Conservation (phyloP, 2,888 invertebrate species). For the Beris morrisii region DNA sequence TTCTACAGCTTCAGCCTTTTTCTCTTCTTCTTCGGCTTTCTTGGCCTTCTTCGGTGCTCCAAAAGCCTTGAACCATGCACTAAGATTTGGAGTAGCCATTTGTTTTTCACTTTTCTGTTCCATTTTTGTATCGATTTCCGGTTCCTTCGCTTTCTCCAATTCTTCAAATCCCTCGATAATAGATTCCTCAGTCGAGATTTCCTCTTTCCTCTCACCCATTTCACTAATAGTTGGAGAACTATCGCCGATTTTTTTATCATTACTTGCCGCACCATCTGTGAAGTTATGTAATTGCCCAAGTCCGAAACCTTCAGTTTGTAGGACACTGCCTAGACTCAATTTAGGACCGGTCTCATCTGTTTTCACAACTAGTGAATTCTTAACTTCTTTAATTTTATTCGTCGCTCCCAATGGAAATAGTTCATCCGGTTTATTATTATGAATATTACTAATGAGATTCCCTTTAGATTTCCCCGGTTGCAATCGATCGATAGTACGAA, state of each 20-base stretch:
- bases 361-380: conserved; percentile 62
- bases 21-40: conserved; percentile 62
- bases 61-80: conserved; percentile 91
- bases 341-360: conserved; percentile 74
- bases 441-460: conserved; percentile 73
- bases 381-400: conserved; percentile 62
- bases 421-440: conserved; percentile 65
- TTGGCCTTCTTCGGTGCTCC: conserved; percentile 79
- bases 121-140: conserved; percentile 41
- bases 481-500: conserved; percentile 79
- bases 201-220: conserved; percentile 42
- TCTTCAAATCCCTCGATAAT: conserved; percentile 36
- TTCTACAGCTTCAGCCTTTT: conserved; percentile 37
- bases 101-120: conserved; percentile 59
- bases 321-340: conserved; percentile 80
- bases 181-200: conserved; percentile 41
- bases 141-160: conserved; percentile 44
- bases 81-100: conserved; percentile 80
- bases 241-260: conserved; percentile 43
- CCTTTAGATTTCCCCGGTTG: conserved; percentile 89
- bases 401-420: conserved; percentile 60
- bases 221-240: conserved; percentile 44
- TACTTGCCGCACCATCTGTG: conserved; percentile 56
- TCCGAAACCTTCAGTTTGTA: conserved; percentile 70
- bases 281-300: conserved; percentile 70